These are phyloP conservation scores for Odontothrips loti DNA, from an alignment of 2,888 invertebrate genomes.

Conservation along the genomic window DNA sequence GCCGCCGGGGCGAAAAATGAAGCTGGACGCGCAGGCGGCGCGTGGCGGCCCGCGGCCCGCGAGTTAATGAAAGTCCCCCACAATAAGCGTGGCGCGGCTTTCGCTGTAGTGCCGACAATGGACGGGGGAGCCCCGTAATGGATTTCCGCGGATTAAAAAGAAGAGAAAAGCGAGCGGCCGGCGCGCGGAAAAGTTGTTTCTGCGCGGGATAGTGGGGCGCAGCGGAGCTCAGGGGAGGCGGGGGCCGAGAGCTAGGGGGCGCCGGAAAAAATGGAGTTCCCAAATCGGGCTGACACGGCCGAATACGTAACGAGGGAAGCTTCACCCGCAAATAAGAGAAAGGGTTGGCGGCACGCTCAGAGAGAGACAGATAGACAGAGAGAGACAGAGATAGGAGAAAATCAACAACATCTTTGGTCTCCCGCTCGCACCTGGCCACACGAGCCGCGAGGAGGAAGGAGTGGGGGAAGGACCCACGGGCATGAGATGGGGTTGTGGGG, in stretches of 20 bases:
- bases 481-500: no score
- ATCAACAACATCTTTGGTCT: background rate
- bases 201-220: background rate
- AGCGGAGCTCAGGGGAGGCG: background rate
- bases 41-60: no score
- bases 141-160: conserved; percentile 10
- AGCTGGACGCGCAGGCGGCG: no score
- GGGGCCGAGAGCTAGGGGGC: background rate
- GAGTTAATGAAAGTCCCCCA: background rate
- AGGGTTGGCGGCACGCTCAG: no score
- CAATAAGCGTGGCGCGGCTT: background rate
- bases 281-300: background rate
- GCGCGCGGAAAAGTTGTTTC: no score
- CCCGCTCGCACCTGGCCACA: conserved; percentile 14
- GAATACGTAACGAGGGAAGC: background rate
- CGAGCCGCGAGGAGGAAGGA: background rate
- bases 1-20: no score
- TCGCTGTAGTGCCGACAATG: background rate
- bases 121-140: background rate
- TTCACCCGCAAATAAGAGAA: no score
- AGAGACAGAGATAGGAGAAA: background rate
- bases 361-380: background rate
- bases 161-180: no score
- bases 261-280: background rate
- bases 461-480: background rate